Conservation (phyloP, 2,888 invertebrate genomes). For the Idaea straminata region DNA sequence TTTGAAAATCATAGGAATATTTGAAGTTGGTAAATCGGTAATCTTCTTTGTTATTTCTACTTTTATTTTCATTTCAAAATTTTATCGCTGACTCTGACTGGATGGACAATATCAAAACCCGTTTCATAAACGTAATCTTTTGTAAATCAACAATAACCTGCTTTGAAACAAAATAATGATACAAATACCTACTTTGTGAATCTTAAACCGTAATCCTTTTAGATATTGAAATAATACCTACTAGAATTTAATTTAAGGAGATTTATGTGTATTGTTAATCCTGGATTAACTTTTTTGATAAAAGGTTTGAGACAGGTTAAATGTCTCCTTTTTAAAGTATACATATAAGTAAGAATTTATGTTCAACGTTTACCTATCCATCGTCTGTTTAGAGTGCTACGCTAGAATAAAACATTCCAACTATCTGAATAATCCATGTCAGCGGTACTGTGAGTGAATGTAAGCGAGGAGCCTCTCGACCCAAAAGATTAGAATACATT, state of each 20-base stretch:
- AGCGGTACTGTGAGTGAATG: slow-evolving; percentile 11
- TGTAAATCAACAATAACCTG: neutral
- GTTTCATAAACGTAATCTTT: neutral
- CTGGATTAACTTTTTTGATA: neutral
- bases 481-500: slow-evolving; percentile 23
- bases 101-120: neutral
- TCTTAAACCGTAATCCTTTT: neutral
- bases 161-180: neutral
- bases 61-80: too few relatives aligned
- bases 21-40: too few relatives aligned
- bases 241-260: neutral
- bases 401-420: neutral
- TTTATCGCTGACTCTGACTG: neutral
- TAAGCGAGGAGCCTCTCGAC: slow-evolving; percentile 17
- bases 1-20: too few relatives aligned
- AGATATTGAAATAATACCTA: neutral
- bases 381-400: slow-evolving; percentile 6
- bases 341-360: neutral
- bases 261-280: neutral
- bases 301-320: too few relatives aligned
- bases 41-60: too few relatives aligned
- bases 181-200: neutral
- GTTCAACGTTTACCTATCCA: neutral
- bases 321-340: too few relatives aligned
- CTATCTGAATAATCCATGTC: slow-evolving; percentile 20